Conservation (phyloP, 2,797 vertebrate species). For the Ctenopoma multispine region DNA sequence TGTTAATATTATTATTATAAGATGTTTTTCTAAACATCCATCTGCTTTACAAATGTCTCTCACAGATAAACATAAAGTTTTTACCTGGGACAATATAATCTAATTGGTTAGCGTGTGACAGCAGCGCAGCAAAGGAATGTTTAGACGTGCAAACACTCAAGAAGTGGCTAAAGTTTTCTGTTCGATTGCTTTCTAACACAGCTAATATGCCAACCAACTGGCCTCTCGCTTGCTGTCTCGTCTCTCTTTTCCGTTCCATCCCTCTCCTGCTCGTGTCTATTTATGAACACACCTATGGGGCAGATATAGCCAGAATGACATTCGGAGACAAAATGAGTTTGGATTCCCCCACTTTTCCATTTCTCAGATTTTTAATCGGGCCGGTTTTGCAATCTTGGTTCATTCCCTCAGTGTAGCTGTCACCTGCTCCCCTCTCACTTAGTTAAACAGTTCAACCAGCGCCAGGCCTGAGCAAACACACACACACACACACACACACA, state of each 20-base stretch:
- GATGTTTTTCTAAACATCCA: neutral
- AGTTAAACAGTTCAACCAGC: conserved; percentile 74
- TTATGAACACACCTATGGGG: conserved; percentile 77
- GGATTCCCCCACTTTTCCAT: conserved; percentile 78
- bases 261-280: conserved; percentile 62
- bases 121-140: conserved; percentile 27
- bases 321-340: conserved; percentile 80
- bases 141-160: conserved; percentile 32
- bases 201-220: conserved; percentile 78
- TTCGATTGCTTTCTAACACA: conserved; percentile 61
- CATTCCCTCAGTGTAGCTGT: conserved; percentile 83
- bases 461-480: conserved; percentile 63
- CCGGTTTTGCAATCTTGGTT: conserved; percentile 83
- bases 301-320: conserved; percentile 72
- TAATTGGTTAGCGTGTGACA: conserved; percentile 13
- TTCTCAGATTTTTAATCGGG: conserved; percentile 82
- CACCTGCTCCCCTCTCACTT: conserved; percentile 85
- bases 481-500: conserved; percentile 34
- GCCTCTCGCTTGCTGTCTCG: conserved; percentile 54
- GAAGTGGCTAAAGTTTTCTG: conserved; percentile 60
- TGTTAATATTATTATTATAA: neutral
- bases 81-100: neutral
- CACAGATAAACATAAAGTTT: conserved; percentile 2
- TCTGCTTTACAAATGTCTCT: conserved; percentile 7
- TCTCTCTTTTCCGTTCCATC: conserved; percentile 42